Evolutionary conservation across 1,140 invertebrate species (phyloP), one percentile per base, ranked within the genome.

Genomic region (Cyclina sinensis): DNA sequence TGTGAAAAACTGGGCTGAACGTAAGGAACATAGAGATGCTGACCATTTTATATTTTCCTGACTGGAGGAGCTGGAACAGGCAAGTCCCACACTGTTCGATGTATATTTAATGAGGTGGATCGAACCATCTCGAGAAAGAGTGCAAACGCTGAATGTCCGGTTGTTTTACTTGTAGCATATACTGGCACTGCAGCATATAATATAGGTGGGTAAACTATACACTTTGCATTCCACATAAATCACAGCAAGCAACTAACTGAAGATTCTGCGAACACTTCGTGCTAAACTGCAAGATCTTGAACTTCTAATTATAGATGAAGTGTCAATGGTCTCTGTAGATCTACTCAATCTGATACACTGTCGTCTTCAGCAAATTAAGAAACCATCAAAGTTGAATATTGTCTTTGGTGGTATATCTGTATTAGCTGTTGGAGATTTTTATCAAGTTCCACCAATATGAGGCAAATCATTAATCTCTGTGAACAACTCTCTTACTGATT

Each of bases 51-150:
- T 73, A 46, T 39, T 18, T 46, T 46, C 74, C 46, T 78, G 9
- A 78, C 74, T 7, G 74, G 74, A 24, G 74, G 74, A 11, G 74
- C 74, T 11, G 74, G 74, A 21, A 78, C 74, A 7, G 74, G 74
- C 5, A 78, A 78, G 39, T 78, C 74, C 11, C 18, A 37, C 18
- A 4, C 30, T 4, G 48, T 78, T 46, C 43, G 30, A 78, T 21
- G 27, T 46, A 78, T 78, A 21, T 46, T 46, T 24, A 46, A 46
- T 11, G 59, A 65, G n/a, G n/a, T 65, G 21, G 30, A 65, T 7
- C 21, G 21, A 65, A 65, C 5, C 21, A 9, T 65, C n/a, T 9
- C 59, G 5, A 7, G 21, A 7, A 32, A n/a, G 11, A 65, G 59
- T 65, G 59, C 5, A 65, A 65, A 21, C n/a, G 9, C 59, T 32